Conservation (phyloP, 2,113 vertebrate species). For the Drymodes brunneopygia region DNA sequence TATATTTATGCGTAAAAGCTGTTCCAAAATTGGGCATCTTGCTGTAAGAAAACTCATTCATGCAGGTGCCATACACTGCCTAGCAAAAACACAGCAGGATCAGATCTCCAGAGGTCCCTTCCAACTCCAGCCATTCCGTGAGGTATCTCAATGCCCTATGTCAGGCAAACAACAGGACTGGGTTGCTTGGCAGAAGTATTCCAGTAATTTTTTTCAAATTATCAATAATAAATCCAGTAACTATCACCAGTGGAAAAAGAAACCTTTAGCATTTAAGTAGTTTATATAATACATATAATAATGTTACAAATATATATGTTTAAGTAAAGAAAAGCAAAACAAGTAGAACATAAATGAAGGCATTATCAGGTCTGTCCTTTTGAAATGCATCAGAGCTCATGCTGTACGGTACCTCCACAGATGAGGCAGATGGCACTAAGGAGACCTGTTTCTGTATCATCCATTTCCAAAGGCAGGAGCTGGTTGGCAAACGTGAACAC, state of each 20-base stretch:
- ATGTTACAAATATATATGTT: not conserved
- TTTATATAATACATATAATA: not conserved
- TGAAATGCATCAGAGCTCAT: not conserved
- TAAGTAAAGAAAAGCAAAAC: not conserved
- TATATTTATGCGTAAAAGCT: not conserved
- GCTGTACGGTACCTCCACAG: slow-evolving; percentile 83
- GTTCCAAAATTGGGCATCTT: not conserved
- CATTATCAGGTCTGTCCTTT: not conserved
- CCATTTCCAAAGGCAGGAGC: slow-evolving; percentile 95
- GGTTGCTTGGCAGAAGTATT: not conserved
- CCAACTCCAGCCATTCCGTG: not conserved
- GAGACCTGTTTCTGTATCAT: slow-evolving; percentile 93
- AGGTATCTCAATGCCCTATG: not conserved
- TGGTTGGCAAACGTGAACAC: slow-evolving; percentile 95
- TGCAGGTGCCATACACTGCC: not conserved
- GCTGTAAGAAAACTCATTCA: not conserved
- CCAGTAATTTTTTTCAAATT: not conserved
- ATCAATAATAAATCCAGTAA: not conserved
- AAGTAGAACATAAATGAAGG: not conserved
- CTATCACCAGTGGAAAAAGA: not conserved
- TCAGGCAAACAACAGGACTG: not conserved
- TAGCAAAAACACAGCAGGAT: not conserved
- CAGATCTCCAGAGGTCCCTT: not conserved
- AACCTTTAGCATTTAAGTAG: not conserved
- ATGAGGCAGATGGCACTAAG: slow-evolving; percentile 97